These are phyloP conservation scores for Erannis defoliaria DNA, from an alignment of 2,888 invertebrate species.

Conservation along the genomic window DNA sequence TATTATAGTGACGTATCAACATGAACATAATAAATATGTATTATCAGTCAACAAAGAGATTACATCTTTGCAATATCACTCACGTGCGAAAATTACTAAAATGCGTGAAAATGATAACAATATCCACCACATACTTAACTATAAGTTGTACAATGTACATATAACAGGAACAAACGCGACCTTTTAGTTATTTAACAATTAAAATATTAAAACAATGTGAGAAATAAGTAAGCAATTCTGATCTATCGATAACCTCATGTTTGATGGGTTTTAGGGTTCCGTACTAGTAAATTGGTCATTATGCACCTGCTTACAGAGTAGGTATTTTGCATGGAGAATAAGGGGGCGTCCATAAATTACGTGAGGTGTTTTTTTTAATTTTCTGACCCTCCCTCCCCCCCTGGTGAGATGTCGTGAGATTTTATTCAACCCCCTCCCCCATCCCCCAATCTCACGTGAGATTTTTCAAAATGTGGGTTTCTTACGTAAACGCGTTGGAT, in stretches of 20 bases:
- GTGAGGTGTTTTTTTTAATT: too few relatives aligned
- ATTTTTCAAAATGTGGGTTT: too few relatives aligned
- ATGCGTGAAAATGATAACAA: constrained; percentile 16
- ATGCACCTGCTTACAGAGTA: too few relatives aligned
- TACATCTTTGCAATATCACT: constrained; percentile 14
- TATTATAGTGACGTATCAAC: neutral
- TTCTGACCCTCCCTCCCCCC: too few relatives aligned
- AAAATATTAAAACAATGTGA: constrained; percentile 41
- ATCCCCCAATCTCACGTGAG: too few relatives aligned
- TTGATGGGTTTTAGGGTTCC: constrained; percentile 6
- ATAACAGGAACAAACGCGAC: constrained; percentile 42
- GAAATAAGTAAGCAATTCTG: constrained; percentile 40
- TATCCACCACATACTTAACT: constrained; percentile 1
- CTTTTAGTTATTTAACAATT: constrained; percentile 31
- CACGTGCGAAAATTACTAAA: constrained; percentile 29
- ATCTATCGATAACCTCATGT: constrained; percentile 39
- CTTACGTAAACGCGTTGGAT: too few relatives aligned
- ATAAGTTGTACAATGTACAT: too few relatives aligned
- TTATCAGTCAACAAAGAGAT: constrained; percentile 8
- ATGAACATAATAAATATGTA: neutral
- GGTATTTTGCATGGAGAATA: too few relatives aligned
- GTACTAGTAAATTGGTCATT: constrained; percentile 4
- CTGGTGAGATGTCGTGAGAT: too few relatives aligned
- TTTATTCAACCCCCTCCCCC: too few relatives aligned
- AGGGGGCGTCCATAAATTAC: too few relatives aligned